Evolutionary conservation across 2,797 vertebrate genomes (phyloP).

Genomic region (Enteromius unitaeniatus): DNA sequence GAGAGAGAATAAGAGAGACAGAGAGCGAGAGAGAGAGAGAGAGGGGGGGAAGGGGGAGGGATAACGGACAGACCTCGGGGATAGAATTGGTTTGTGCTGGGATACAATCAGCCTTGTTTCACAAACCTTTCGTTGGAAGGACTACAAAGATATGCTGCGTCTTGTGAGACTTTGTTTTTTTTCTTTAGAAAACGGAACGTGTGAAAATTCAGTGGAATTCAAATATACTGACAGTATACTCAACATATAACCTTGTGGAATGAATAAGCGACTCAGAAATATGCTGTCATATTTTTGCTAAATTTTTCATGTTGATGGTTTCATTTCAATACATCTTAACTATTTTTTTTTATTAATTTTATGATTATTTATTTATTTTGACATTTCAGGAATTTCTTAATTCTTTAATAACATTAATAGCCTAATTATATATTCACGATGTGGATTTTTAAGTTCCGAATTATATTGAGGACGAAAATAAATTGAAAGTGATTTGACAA

Average conservation of each 20-base stretch:
- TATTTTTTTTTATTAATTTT: background rate
- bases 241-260: background rate
- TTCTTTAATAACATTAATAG: background rate
- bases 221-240: slow-evolving; percentile 1
- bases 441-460: background rate
- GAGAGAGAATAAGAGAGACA: background rate
- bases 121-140: background rate
- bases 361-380: background rate
- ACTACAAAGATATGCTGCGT: background rate
- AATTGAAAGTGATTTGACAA: background rate
- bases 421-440: background rate
- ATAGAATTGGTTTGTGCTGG: slow-evolving; percentile 21
- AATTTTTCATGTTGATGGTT: background rate
- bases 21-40: background rate
- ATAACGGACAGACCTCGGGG: background rate
- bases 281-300: background rate
- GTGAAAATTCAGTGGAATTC: background rate
- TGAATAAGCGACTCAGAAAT: background rate
- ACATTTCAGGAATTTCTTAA: background rate
- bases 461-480: background rate
- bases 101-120: background rate
- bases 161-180: background rate
- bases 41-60: background rate
- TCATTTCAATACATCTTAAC: background rate
- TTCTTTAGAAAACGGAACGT: background rate